phyloP scores from a whole-genome alignment of 23 tunicate genomes.

The Trididemnum nubilum region DNA sequence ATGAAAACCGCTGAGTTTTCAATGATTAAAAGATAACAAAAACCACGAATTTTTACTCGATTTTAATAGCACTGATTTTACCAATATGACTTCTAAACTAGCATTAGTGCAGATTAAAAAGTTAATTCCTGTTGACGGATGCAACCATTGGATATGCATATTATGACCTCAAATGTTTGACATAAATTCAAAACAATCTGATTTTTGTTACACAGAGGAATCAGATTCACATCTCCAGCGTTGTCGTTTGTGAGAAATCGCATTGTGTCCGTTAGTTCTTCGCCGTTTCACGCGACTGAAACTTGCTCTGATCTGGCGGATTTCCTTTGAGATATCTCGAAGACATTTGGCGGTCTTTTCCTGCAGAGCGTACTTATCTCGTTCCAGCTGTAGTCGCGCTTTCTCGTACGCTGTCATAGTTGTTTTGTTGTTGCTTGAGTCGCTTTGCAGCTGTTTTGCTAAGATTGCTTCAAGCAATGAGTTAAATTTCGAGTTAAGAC shows the following conservation, averaged over 20 bases:
- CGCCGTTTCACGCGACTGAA: slow-evolving; percentile 5
- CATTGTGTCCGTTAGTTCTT: neutral
- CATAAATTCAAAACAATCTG: too few species aligned
- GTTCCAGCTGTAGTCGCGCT: slow-evolving; percentile 8
- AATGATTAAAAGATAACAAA: too few species aligned
- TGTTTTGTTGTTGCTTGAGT: neutral
- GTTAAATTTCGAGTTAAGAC: neutral
- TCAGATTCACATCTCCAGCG: neutral
- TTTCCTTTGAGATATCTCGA: neutral
- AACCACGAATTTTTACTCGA: too few species aligned
- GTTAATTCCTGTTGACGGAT: too few species aligned
- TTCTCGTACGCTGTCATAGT: slow-evolving; percentile 8
- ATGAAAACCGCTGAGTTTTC: too few species aligned
- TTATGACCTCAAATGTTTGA: too few species aligned
- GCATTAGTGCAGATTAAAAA: too few species aligned
- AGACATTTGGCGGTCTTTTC: neutral
- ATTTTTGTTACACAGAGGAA: neutral
- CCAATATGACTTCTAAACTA: too few species aligned
- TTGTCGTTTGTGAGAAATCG: neutral
- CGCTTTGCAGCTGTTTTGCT: neutral
- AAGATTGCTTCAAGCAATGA: neutral
- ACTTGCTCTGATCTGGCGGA: neutral
- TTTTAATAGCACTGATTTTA: too few species aligned
- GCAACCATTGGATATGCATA: too few species aligned
- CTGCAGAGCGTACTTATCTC: neutral